Evolutionary conservation across 2,797 vertebrate genomes (phyloP).

Genomic region (Eidolon dupreanum): DNA sequence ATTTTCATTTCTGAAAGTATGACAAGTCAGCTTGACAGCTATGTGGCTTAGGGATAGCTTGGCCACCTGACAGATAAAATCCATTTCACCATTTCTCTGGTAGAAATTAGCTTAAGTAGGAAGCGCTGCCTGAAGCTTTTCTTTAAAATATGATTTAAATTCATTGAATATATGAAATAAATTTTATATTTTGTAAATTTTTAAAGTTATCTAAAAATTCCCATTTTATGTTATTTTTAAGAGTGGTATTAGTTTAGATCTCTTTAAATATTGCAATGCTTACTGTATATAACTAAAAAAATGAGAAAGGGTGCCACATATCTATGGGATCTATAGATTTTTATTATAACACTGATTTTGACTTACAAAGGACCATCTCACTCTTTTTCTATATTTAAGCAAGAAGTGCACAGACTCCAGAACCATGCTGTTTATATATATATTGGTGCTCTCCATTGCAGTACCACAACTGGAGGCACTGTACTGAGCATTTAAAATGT

Average conservation of each 20-base stretch:
- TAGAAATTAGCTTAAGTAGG: conserved; percentile 24
- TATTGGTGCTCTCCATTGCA: not conserved
- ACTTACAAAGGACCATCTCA: not conserved
- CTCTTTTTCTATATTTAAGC: not conserved
- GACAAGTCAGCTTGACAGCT: not conserved
- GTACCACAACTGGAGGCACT: not conserved
- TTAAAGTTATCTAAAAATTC: not conserved
- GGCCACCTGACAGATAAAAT: not conserved
- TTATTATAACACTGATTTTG: not conserved
- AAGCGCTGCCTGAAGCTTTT: not conserved
- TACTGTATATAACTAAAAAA: not conserved
- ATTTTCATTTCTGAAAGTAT: not conserved
- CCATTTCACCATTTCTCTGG: not conserved
- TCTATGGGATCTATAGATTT: not conserved
- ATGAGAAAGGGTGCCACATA: not conserved
- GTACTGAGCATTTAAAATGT: not conserved
- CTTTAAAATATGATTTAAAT: not conserved
- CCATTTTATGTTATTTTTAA: not conserved
- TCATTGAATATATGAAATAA: not conserved
- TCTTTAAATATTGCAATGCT: not conserved
- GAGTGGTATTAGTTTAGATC: not conserved
- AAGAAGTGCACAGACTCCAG: not conserved
- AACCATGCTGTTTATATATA: not conserved
- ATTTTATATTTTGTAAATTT: not conserved
- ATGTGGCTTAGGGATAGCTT: not conserved